Evolutionary conservation across 2,113 vertebrate species (phyloP), one percentile per base, ranked within the genome.

Genomic region (Australoheros scitulus): DNA sequence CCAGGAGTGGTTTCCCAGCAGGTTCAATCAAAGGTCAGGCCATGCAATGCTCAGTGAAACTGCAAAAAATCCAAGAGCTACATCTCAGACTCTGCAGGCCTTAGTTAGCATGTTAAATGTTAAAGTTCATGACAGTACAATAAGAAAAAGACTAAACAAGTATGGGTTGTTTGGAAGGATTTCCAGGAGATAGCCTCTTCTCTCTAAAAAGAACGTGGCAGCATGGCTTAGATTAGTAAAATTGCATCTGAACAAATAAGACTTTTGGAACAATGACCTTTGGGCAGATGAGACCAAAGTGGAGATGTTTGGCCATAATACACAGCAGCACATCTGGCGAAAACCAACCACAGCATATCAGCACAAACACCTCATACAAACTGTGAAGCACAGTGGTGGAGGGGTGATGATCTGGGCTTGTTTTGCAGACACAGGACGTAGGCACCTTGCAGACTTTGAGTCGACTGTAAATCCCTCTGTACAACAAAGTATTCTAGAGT

Each of bases 121-220:
- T 72, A 32, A 72, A n/a, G 26, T 72, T 72, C 24, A 72, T 72
- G 47, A 72, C 68, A 72, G 68, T n/a, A 72, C 47, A 72, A 55
- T n/a, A 55, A 55, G 47, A 55, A 72, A 72, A 72, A 72, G 47
- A 52, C 43, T 52, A 26, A 55, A 72, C 47, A 8, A 72, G 18
- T 14, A 50, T 18, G 26, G 32, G 17, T 55, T 72, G 2, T 34
- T 55, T 34, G 17, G 26, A 55, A 55, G 18, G 24, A 26, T 52
- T 70, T 14, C 6, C 24, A 52, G 1, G 47, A 72, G 47, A n/a
- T 52, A 8, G 65, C 32, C 26, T 52, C 43, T 52, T 70, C 43
- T 70, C 65, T 55, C 29, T 72, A 32, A 52, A 72, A 72, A 32
- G 43, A 52, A 55, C 47, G 52, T 32, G 6, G 6, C 24, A 52